Evolutionary conservation across 2,113 vertebrate species (phyloP), one percentile per base, ranked within the genome.

Genomic region (Bubo bubo): DNA sequence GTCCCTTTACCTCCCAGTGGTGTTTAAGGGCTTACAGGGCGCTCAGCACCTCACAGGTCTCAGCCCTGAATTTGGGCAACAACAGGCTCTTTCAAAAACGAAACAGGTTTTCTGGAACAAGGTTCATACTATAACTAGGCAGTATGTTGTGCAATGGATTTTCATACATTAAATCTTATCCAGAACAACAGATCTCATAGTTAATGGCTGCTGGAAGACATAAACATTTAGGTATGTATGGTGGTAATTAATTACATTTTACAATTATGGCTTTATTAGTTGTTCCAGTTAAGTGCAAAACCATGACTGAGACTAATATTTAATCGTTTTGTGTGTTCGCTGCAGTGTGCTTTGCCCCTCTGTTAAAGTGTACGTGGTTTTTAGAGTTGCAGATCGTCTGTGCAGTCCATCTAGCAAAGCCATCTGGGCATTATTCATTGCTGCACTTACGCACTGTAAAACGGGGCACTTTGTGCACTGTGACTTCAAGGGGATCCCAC

Each of bases 41-140:
- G 35, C 79, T 95, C 68, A 90, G 81, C 80, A 77, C 30, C 49
- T 52, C 2, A 1, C 74, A 70, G 86, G 81, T 71, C 41, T 39
- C 50, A 95, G 60, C 49, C 53, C 68, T 56, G 63, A 75, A 88
- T 41, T 81, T 34, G 27, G 49, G 88, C 88, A 97, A 90, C 94
- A 94, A 86, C 81, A 77, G 11, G 23, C 18, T 95, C 68, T 77
- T 97, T 79, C 49, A 82, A 86, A 95, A 81, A 56, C 37, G 82
- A 62, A 84, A 50, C 67, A 72, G 37, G 75, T 91, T 97, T 98
- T 87, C 92, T 95, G 83, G 95, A 95, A 71, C 74, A 85, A 96
- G 95, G 96, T 96, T 97, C 92, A 92, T 79, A 47, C 35, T 52
- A 37, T 45, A 96, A 71, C 74, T 64, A 45, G 72, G 82, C 58